Evolutionary conservation across 2,113 vertebrate species (phyloP), one percentile per base, ranked within the genome.

Genomic region (Corapipo altera): DNA sequence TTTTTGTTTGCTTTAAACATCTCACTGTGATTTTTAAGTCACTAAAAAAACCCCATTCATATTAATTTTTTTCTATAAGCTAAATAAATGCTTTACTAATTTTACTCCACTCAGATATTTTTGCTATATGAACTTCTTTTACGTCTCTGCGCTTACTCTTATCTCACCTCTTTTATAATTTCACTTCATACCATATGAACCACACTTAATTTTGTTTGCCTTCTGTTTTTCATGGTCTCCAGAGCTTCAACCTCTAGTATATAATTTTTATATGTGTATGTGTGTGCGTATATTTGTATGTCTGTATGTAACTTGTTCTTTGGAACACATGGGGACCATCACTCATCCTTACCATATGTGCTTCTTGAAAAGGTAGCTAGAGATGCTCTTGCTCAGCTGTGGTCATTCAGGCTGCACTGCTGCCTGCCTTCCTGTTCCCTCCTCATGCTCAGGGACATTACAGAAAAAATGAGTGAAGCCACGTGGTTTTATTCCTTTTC

Each of bases 151-250:
- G 23, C 32, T 80, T 62, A 15, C 79, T 83, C 17, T 30, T 54
- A 2, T 59, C 57, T 83, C 37, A 35, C 23, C 35, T 85, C 44
- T 81, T 81, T 27, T 65, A 17, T 23, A 57, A 61, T 88, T 81
- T 66, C 16, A 35, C 10, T 32, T 81, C 6, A 2, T 28, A 6
- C 13, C 0, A 0, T n/a, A 37, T 33, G 35, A 39, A 35, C 23
- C 37, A 10, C 15, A 46, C 32, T 57, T 39, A 49, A 17, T 66
- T 90, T 89, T 71, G 49, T 52, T 77, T 84, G 41, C 43, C 15
- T 85, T 75, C 48, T 92, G 57, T 85, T 82, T 64, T 33, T 67
- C 35, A 8, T 48, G 19, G 17, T 62, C 33, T 55, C 28, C 33
- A 65, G 62, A 41, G 44, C 44, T 75, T 79, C 79, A 78, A 22